Evolutionary conservation across 2,888 invertebrate genomes (phyloP), one percentile per base, ranked within the genome.

Genomic region (Acanthacorydalis orientalis): DNA sequence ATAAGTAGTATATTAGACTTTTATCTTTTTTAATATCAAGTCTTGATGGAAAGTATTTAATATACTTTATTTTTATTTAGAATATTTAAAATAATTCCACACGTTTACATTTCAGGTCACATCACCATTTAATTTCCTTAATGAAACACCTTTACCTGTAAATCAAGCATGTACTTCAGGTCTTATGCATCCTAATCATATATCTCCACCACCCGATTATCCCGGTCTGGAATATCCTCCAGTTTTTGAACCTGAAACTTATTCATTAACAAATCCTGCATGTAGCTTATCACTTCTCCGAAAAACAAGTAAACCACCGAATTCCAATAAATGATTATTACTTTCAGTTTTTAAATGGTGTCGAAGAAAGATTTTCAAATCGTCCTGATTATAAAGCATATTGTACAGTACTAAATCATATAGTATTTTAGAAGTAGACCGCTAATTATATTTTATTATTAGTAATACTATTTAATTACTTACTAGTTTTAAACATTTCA

Each of bases 171-270:
- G 39, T 39, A 16, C 39, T 39, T 14, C 16, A 2, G 8, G 14
- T 15, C 43, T 31, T 10, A 11, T 31, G 23, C 43, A 31, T 23
- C 43, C 43, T 31, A 31, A 12, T 11, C 23, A 38, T 14, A 59
- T 63, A 2, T 62, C 66, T 15, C 65, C 68, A 11, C 64, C 75
- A 4, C 73, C 76, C 4, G 80, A 80, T 57, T 87, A 86, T 68
- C 83, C 86, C 48, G 84, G 83, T 58, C 73, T 88, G 65, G 82
- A 84, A 65, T 87, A 86, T 63, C 88, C 88, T 43, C 87, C 88
- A 43, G 82, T 86, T 34, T 88, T 88, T 68, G 84, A 85, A 64
- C 77, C 87, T 0, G 88, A 86, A 67, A 84, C 82, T 1, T 88
- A 88, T 67, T 82, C 83, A 45, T 72, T 88, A 49, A 73, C 72